Evolutionary conservation across 2,113 vertebrate species (phyloP), one percentile per base, ranked within the genome.

Genomic region (Ia io): DNA sequence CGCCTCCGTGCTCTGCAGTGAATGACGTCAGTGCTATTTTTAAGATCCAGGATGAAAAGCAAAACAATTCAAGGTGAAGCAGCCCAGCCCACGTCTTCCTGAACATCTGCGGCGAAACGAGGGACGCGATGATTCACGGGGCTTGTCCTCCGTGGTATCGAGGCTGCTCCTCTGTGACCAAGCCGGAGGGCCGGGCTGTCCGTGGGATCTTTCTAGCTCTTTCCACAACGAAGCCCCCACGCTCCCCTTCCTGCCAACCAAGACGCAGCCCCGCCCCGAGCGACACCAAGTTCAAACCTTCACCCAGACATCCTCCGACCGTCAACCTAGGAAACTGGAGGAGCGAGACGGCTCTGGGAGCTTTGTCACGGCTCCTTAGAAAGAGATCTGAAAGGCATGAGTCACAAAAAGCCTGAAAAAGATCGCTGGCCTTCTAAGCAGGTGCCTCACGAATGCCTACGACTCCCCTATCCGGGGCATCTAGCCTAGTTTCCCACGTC

Each of bases 401-500:
- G 67, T 76, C 87, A 93, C 71, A 63, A 6, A 23, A 35, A 28
- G n/a, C 30, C 32, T 35, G n/a, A 35, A 53, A 65, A 71, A 49
- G 30, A 87, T 5, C 18, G 6, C 51, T 0, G 51, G 44, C 22
- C 42, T 80, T 93, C 80, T 28, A 40, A 40, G 79, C 56, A 3
- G 14, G 25, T 0, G 25, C 14, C 3, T 53, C 51, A 92, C 76
- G 23, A 44, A 88, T 51, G 71, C 49, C 44, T 69, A 44, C 30
- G 3, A 28, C 17, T 30, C 25, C 93, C 70, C 30, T 4, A n/a
- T 18, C 0, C 44, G 35, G 40, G 85, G 42, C 17, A 56, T 91
- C 94, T 79, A 14, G 87, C 47, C 23, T 30, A 51, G 37, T 49
- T 95, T 97, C 78, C 91, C 65, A 63, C 78, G 86, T 96, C 94